Conservation (phyloP, 2,113 vertebrate species). For the Microcebus jonahi region DNA sequence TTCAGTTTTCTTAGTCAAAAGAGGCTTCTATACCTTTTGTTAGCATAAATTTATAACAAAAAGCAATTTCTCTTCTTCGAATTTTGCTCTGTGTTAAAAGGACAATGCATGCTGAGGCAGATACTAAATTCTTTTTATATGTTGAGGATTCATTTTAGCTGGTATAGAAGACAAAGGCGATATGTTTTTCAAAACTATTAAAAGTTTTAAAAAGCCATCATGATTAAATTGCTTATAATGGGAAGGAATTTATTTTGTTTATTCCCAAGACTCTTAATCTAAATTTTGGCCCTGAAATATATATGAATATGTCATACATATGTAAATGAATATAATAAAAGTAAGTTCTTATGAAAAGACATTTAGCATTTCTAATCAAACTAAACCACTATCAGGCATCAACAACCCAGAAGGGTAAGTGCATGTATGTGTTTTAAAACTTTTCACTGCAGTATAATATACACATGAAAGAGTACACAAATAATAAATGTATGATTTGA, state of each 20-base stretch:
- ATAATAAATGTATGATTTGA: background rate
- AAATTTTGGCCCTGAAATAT: constrained; percentile 5
- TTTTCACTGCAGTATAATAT: background rate
- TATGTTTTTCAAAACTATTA: constrained; percentile 31
- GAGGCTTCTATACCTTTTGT: constrained; percentile 37
- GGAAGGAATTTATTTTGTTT: constrained; percentile 8
- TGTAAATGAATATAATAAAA: constrained; percentile 6
- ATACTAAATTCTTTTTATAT: constrained; percentile 19
- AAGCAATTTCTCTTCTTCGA: constrained; percentile 53
- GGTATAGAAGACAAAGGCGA: constrained; percentile 17
- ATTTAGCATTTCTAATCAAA: constrained; percentile 18
- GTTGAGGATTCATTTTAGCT: constrained; percentile 9
- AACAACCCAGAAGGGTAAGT: background rate
- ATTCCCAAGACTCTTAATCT: background rate
- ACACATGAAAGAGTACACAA: background rate
- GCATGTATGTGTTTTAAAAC: background rate
- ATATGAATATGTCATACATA: background rate
- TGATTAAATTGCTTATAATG: constrained; percentile 20
- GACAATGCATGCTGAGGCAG: background rate
- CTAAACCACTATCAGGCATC: background rate
- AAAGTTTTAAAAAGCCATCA: background rate
- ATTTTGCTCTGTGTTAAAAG: constrained; percentile 49
- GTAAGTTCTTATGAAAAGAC: background rate
- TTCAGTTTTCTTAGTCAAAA: constrained; percentile 54
- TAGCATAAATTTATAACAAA: constrained; percentile 63